Percentiles rank a stretch among this genome's conserved stretches.
Conservation (phyloP, 2,797 vertebrate genomes). For the Anabacerthia variegaticeps region DNA sequence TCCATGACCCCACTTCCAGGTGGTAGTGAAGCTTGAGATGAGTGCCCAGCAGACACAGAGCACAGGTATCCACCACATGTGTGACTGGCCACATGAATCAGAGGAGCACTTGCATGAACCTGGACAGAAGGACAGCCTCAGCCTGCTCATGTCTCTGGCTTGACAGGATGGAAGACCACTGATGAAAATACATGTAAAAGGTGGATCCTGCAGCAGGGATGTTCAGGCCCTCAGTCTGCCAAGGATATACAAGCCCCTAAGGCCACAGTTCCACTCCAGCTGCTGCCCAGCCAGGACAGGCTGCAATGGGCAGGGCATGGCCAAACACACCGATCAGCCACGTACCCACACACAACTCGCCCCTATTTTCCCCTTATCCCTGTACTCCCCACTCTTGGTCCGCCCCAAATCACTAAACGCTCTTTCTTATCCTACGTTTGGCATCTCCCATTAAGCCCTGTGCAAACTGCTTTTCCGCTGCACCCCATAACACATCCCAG, state of each 20-base stretch:
- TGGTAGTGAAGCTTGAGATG: rapidly evolving
- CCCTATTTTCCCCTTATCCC: background rate
- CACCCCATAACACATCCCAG: background rate
- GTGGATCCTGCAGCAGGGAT: background rate
- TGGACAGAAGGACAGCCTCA: background rate
- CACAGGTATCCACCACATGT: rapidly evolving
- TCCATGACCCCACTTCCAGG: background rate
- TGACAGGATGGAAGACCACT: background rate
- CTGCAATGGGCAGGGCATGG: background rate
- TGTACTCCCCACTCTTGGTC: background rate
- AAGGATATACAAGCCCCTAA: background rate
- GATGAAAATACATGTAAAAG: rapidly evolving
- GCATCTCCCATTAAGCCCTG: background rate
- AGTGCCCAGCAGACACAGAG: background rate
- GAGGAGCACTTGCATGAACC: background rate
- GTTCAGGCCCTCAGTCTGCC: background rate
- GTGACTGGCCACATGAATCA: background rate
- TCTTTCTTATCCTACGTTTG: background rate
- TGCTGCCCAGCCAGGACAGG: background rate
- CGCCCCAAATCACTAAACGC: background rate
- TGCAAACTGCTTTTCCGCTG: background rate
- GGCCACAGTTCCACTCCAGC: background rate
- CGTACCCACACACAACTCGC: background rate
- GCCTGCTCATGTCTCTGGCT: background rate
- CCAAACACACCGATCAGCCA: background rate